A percentile compares a stretch with the other conserved stretches of the same genome.
Conservation (phyloP, 2,797 vertebrate genomes). For the Takifugu ocellatus region DNA sequence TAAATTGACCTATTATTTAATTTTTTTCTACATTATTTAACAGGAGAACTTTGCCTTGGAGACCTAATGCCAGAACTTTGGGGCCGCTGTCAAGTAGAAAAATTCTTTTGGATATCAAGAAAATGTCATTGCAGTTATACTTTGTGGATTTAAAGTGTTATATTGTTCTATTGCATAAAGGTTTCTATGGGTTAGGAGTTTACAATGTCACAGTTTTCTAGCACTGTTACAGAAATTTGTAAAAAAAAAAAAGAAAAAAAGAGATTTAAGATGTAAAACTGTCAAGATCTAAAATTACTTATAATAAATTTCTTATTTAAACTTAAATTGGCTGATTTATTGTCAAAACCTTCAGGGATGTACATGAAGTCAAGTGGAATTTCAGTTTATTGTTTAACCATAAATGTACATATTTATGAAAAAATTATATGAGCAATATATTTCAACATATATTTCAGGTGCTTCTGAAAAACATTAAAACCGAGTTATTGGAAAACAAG, state of each 20-base stretch:
- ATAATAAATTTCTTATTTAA: background rate
- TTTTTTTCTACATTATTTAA: background rate
- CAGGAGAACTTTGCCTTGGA: conserved; percentile 5
- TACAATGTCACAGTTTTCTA: background rate
- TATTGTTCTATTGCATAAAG: background rate
- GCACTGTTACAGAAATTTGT: background rate
- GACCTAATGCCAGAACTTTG: conserved; percentile 6
- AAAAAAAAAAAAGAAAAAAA: background rate
- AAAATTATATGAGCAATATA: too few relatives aligned
- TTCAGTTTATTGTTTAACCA: background rate
- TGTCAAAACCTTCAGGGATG: background rate
- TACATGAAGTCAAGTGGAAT: background rate
- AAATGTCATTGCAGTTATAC: background rate
- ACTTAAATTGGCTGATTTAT: background rate
- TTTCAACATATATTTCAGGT: too few relatives aligned
- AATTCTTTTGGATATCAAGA: background rate
- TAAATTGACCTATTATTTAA: background rate
- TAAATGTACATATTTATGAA: background rate
- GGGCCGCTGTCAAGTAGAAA: too few relatives aligned
- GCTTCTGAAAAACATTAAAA: too few relatives aligned
- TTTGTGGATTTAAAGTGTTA: background rate
- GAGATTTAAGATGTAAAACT: background rate
- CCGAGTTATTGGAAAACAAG: background rate
- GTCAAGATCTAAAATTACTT: background rate
- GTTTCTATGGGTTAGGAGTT: background rate